A percentile compares a stretch with the other conserved stretches of the same genome.
These are phyloP conservation scores for Lepidocolaptes lacrymiger DNA, from an alignment of 2,797 vertebrate genomes.

Conservation along the genomic window DNA sequence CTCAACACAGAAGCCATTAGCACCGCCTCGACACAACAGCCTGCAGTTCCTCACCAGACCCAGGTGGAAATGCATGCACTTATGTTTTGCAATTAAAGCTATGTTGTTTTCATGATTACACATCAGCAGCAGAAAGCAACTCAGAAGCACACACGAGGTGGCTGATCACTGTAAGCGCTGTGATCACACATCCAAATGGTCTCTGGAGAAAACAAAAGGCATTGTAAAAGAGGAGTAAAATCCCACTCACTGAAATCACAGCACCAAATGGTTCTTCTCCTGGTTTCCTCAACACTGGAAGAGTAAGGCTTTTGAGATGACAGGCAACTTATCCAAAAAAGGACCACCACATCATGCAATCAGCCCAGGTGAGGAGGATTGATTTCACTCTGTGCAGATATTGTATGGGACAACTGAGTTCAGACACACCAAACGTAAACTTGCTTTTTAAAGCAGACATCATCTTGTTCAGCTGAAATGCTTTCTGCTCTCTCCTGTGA, in stretches of 20 bases:
- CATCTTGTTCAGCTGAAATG: not conserved
- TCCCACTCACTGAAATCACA: rapidly evolving
- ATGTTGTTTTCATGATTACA: not conserved
- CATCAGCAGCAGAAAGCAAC: not conserved
- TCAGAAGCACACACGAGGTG: not conserved
- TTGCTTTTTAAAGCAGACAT: not conserved
- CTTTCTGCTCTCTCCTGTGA: not conserved
- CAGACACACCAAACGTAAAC: not conserved
- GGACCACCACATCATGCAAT: not conserved
- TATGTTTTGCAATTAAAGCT: not conserved
- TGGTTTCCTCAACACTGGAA: not conserved
- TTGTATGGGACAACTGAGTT: not conserved
- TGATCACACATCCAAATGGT: not conserved
- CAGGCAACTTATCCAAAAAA: not conserved
- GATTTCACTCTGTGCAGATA: not conserved
- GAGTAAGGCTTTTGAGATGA: not conserved
- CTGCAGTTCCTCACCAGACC: not conserved
- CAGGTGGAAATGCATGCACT: not conserved
- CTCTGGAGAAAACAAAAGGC: not conserved
- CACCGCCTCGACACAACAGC: not conserved
- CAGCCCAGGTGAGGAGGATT: not conserved
- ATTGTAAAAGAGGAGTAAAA: not conserved
- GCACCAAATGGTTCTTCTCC: not conserved
- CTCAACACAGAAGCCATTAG: not conserved
- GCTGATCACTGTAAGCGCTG: not conserved